A percentile compares a stretch with the other conserved stretches of the same genome.
Evolutionary conservation across 2,888 invertebrate genomes (phyloP).

Genomic region (Sarcophaga variegata): DNA sequence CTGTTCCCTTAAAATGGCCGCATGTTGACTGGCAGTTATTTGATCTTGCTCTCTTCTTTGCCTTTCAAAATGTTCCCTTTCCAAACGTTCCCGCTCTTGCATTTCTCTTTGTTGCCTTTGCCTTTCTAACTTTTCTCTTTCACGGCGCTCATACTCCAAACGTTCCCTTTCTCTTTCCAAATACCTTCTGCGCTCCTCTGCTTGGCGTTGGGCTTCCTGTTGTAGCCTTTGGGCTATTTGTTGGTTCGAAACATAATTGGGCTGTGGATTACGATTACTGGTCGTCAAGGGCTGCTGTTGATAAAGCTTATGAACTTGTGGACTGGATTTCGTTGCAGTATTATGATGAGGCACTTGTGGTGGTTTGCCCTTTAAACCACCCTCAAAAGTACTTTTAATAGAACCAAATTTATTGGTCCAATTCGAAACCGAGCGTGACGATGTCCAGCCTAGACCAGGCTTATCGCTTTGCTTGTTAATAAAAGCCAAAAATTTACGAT

Average conservation of each 20-base stretch:
- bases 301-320: neutral
- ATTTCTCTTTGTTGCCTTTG: constrained; percentile 69
- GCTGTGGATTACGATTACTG: neutral
- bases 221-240: constrained; percentile 66
- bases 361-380: constrained; percentile 81
- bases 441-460: constrained; percentile 80
- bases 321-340: constrained; percentile 76
- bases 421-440: constrained; percentile 83
- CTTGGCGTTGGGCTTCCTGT: constrained; percentile 71
- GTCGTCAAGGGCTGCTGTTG: neutral
- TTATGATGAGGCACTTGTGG: constrained; percentile 81
- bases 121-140: constrained; percentile 65
- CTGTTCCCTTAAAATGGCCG: constrained; percentile 76
- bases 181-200: constrained; percentile 74
- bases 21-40: constrained; percentile 73
- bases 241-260: constrained; percentile 56
- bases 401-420: constrained; percentile 93
- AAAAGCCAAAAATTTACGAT: constrained; percentile 91
- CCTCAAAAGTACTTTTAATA: constrained; percentile 91
- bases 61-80: constrained; percentile 79
- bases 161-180: constrained; percentile 82
- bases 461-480: constrained; percentile 88
- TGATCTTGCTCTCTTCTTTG: constrained; percentile 73
- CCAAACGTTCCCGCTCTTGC: constrained; percentile 77
- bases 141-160: constrained; percentile 72